Base-by-base conservation (phyloP, 2,113 vertebrate species). In the Oreochromis aureus region DNA sequence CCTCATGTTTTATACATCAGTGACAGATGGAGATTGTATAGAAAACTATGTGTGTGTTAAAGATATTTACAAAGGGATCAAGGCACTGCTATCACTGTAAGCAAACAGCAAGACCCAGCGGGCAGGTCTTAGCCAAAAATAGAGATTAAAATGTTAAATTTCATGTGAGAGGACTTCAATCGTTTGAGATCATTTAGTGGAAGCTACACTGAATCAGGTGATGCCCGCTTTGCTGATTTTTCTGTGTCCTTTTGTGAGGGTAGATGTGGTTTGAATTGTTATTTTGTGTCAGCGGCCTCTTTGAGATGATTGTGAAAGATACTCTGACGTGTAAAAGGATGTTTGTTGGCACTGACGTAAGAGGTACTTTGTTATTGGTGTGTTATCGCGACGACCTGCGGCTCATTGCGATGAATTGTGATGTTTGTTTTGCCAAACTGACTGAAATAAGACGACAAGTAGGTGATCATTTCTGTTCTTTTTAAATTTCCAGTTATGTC, bases 1-100 rank as follows among this genome's bases (percentile, higher is more conserved):
- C 95, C 95, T 96, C 95, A 91, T 92, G 88, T 94, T 95, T 95
- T 94, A 91, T 93, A 86, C 85, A 87, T 81, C 48, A 22, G 46
- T 86, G 89, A 89, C 89, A 87, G 89, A 87, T 86, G 84, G 53
- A 86, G 89, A 94, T 93, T 95, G 92, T 95, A 85, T 78, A 56
- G 86, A 63, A 59, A 87, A n/a, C 39, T 81, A 16, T 92, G 86
- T 56, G 82, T 90, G 89, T 86, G 76, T 71, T 82, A 84, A 88
- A 79, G 81, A 59, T 81, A 69, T 87, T 80, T 63, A 87, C 78
- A 93, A 93, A 96, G 94, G 94, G 95, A 95, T 95, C 93, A 95
- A 94, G 9, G 81, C 71, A 41, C 91, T 79, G 81, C 82, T 51
- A 66, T 66, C 48, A 76, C 66, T 84, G 53, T 80, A 87, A 90